A percentile compares a stretch with the other conserved stretches of the same genome.
Conservation (phyloP, 2,888 invertebrate species). For the Drosophila affinis region DNA sequence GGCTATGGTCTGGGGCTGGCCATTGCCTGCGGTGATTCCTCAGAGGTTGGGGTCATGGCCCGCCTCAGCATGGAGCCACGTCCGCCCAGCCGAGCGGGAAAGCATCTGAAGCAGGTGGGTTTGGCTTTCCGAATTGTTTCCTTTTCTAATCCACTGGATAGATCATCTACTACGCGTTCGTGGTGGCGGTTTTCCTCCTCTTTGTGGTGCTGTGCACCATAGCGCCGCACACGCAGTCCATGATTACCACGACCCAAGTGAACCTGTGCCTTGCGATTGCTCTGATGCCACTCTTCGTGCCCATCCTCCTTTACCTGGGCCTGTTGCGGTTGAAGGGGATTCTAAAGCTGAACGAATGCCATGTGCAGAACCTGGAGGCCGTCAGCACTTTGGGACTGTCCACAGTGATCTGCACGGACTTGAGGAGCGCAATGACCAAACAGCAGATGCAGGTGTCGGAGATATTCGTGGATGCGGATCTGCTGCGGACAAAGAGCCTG, state of each 20-base stretch:
- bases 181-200: conserved; percentile 8
- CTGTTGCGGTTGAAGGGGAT: conserved; percentile 13
- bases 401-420: conserved; percentile 48
- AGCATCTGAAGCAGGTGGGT: conserved; percentile 45
- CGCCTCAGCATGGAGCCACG: conserved; percentile 33
- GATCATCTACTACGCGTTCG: conserved; percentile 11
- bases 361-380: conserved; percentile 51
- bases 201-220: conserved; percentile 9
- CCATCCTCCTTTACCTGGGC: conserved; percentile 44
- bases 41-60: conserved; percentile 51
- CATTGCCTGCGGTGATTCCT: conserved; percentile 58
- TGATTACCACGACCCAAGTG: conserved; percentile 15
- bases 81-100: conserved; percentile 13
- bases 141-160: background rate
- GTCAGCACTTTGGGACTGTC: conserved; percentile 54
- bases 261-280: conserved; percentile 39
- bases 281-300: conserved; percentile 42
- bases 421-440: conserved; percentile 47
- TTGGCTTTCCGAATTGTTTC: background rate
- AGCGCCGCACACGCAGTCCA: background rate
- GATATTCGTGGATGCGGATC: conserved; percentile 40
- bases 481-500: background rate
- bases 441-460: conserved; percentile 48
- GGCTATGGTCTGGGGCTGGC: conserved; percentile 56
- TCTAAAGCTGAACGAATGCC: conserved; percentile 27